Conservation (phyloP, 2,113 vertebrate species). For the Anas platyrhynchos region DNA sequence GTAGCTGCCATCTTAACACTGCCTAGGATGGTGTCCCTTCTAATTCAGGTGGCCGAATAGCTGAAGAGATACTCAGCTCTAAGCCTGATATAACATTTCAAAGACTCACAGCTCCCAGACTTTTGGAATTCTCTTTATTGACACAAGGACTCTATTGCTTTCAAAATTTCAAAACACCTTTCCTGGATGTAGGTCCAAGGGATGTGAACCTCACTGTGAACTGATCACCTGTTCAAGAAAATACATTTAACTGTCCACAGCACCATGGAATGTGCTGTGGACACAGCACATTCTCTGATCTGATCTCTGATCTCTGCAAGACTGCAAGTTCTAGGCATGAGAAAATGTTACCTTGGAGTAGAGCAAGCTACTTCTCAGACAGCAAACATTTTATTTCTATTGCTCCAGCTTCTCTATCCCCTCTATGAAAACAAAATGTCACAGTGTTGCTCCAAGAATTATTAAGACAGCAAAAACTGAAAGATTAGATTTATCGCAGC, state of each 20-base stretch:
- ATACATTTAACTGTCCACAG: not conserved
- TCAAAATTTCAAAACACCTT: not conserved
- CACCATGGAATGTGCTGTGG: not conserved
- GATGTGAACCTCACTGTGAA: not conserved
- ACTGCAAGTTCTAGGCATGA: not conserved
- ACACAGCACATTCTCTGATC: not conserved
- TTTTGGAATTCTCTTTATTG: not conserved
- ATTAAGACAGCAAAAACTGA: slow-evolving; percentile 77
- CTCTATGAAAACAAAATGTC: slow-evolving; percentile 58
- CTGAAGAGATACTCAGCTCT: not conserved
- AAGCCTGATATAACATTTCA: not conserved
- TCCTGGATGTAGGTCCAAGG: not conserved
- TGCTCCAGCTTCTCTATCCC: not conserved
- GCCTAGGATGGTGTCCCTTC: not conserved
- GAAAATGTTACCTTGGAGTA: not conserved
- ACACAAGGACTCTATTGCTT: not conserved
- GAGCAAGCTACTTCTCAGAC: not conserved
- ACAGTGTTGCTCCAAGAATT: slow-evolving; percentile 68
- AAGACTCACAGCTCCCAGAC: not conserved
- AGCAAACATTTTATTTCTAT: not conserved
- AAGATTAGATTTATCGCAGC: slow-evolving; percentile 82
- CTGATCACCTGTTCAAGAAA: not conserved
- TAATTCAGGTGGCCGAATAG: not conserved
- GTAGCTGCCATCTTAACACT: not conserved
- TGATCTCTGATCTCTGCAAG: not conserved